phyloP scores from a whole-genome alignment of 2,888 invertebrate genomes.

The Diplolepis rosae region DNA sequence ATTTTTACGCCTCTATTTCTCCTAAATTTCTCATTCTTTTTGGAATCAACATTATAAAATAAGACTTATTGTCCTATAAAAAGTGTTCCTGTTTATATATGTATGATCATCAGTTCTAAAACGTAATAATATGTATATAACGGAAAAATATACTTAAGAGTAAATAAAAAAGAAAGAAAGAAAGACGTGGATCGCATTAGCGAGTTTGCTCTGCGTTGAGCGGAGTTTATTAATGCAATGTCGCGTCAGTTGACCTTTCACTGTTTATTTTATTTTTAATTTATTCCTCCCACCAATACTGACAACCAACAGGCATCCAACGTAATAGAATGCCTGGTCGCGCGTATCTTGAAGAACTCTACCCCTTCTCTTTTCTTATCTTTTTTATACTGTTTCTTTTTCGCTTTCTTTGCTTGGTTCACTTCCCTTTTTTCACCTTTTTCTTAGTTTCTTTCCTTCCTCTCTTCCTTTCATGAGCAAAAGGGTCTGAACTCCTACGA shows the following conservation, averaged over 20 bases:
- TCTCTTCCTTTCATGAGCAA: constrained; percentile 36
- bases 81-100: too few relatives aligned
- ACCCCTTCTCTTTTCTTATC: constrained; percentile 6
- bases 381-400: neutral
- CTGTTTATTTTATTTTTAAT: constrained; percentile 58
- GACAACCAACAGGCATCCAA: constrained; percentile 8
- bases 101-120: too few relatives aligned
- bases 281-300: constrained; percentile 53
- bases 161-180: neutral
- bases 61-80: too few relatives aligned
- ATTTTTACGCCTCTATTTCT: too few relatives aligned
- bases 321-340: neutral
- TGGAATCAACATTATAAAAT: too few relatives aligned
- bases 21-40: too few relatives aligned
- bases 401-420: neutral
- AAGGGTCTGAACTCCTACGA: constrained; percentile 39
- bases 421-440: neutral
- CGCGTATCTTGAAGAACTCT: neutral
- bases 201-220: neutral
- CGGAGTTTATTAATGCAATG: constrained; percentile 55
- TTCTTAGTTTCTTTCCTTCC: neutral
- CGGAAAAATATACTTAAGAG: neutral
- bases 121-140: neutral
- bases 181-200: constrained; percentile 8
- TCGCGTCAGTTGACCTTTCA: constrained; percentile 55